Conservation (phyloP, 2,888 invertebrate species). For the Xestobium rufovillosum region DNA sequence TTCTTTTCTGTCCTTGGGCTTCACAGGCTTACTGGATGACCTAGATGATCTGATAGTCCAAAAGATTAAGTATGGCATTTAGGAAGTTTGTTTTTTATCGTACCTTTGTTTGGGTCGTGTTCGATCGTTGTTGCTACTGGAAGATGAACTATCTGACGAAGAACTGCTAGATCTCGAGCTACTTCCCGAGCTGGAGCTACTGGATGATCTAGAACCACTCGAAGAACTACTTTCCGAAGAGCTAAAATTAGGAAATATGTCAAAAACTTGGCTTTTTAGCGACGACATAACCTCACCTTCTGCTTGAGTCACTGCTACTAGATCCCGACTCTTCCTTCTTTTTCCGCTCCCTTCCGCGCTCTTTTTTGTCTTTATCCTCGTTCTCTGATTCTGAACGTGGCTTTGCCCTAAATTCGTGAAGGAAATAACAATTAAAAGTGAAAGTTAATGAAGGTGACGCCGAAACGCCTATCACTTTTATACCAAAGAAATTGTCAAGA, state of each 20-base stretch:
- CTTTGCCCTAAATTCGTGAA: constrained; percentile 70
- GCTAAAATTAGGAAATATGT: constrained; percentile 38
- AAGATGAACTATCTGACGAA: constrained; percentile 56
- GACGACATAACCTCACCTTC: constrained; percentile 42
- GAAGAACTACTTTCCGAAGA: constrained; percentile 80
- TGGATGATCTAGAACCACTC: constrained; percentile 71
- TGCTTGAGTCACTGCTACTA: constrained; percentile 74
- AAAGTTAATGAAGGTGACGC: too few species aligned
- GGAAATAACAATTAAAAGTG: too few species aligned
- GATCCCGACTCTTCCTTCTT: constrained; percentile 67
- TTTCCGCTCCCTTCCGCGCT: constrained; percentile 53
- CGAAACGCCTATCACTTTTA: too few species aligned
- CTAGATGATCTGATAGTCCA: constrained; percentile 22
- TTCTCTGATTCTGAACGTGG: constrained; percentile 64
- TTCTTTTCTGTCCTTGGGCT: constrained; percentile 36
- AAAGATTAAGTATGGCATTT: constrained; percentile 1
- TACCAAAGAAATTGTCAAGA: too few species aligned
- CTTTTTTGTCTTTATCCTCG: constrained; percentile 63
- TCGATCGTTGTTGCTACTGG: constrained; percentile 58
- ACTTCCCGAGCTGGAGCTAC: constrained; percentile 62
- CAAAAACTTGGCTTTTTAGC: constrained; percentile 3
- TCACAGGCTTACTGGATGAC: constrained; percentile 35
- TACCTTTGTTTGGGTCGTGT: constrained; percentile 59
- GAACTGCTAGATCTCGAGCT: constrained; percentile 47
- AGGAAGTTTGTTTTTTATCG: constrained; percentile 27